phyloP scores from a whole-genome alignment of 2,113 vertebrate species.

The Thamnophis sirtalis region DNA sequence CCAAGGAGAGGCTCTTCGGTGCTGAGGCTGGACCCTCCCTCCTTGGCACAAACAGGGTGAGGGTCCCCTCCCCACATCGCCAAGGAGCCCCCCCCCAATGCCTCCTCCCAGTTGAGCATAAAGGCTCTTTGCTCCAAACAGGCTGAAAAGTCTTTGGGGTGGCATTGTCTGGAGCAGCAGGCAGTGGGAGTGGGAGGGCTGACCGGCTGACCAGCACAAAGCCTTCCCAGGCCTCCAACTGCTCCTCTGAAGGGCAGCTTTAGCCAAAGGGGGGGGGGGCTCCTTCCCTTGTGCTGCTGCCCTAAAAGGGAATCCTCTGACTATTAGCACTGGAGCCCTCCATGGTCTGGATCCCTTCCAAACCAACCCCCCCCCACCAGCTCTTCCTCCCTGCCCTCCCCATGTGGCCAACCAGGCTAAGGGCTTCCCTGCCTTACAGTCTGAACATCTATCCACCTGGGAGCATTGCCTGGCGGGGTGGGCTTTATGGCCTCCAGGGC shows the following conservation, averaged over 20 bases:
- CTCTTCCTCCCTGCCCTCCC: not conserved
- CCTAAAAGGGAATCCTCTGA: slow-evolving; percentile 75
- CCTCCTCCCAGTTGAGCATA: slow-evolving; percentile 19
- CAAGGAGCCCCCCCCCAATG: not conserved
- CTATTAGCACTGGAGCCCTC: slow-evolving; percentile 66
- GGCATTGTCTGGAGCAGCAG: slow-evolving; percentile 91
- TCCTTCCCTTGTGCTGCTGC: slow-evolving; percentile 71
- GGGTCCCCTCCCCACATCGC: not conserved
- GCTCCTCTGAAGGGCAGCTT: slow-evolving; percentile 81
- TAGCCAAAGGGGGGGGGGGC: slow-evolving; percentile 65
- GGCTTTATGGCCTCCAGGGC: too few species aligned
- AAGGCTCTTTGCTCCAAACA: slow-evolving; percentile 52
- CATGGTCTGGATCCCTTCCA: slow-evolving; percentile 65
- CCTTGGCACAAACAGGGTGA: not conserved
- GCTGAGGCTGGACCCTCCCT: not conserved
- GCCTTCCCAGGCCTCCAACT: slow-evolving; percentile 74
- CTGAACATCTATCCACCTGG: too few species aligned
- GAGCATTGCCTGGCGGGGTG: too few species aligned
- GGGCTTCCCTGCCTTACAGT: too few species aligned
- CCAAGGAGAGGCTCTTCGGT: not conserved
- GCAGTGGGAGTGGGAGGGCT: slow-evolving; percentile 79
- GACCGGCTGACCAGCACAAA: slow-evolving; percentile 63
- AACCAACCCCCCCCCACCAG: not conserved
- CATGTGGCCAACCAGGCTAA: not conserved
- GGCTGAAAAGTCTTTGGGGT: slow-evolving; percentile 86